A percentile compares a stretch with the other conserved stretches of the same genome.
phyloP scores from a whole-genome alignment of 1,140 invertebrate species.

The Hyposmocoma kahamanoa region DNA sequence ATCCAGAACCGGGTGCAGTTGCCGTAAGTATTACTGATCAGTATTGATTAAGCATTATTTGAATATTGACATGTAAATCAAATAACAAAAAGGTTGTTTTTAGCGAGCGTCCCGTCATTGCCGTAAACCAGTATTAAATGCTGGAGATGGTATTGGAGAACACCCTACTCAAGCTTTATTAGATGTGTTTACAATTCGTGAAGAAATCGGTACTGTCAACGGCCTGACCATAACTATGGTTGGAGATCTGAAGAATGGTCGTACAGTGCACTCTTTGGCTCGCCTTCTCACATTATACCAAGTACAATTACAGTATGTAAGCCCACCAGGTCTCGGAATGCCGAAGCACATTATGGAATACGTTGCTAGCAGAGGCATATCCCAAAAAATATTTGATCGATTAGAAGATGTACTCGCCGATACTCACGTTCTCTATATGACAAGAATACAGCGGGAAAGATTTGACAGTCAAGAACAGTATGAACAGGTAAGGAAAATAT shows the following conservation, averaged over 20 bases:
- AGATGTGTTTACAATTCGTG: constrained; percentile 98
- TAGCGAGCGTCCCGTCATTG: constrained; percentile 87
- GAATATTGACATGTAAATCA: not conserved
- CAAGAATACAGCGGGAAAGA: constrained; percentile 96
- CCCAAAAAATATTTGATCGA: constrained; percentile 82
- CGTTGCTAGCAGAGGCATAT: constrained; percentile 84
- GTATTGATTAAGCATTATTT: not conserved
- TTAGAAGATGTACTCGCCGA: constrained; percentile 91
- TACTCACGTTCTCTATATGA: constrained; percentile 99
- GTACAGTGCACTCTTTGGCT: constrained; percentile 98
- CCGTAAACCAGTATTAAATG: constrained; percentile 95
- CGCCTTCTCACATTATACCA: constrained; percentile 92
- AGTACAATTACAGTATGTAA: constrained; percentile 92
- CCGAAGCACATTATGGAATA: constrained; percentile 89
- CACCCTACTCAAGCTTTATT: constrained; percentile 98
- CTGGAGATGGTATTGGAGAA: constrained; percentile 98
- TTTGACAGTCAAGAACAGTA: constrained; percentile 92
- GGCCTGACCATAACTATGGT: constrained; percentile 94
- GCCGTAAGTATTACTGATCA: constrained; percentile 74
- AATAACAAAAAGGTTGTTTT: constrained; percentile 15
- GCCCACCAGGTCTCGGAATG: constrained; percentile 91
- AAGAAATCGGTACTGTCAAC: constrained; percentile 99
- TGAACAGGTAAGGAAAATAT: constrained; percentile 78
- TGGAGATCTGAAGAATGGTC: constrained; percentile 97
- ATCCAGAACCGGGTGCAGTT: constrained; percentile 95